Evolutionary conservation across 2,888 invertebrate genomes (phyloP), one percentile per base, ranked within the genome.

Genomic region (Stenodera caucasica): DNA sequence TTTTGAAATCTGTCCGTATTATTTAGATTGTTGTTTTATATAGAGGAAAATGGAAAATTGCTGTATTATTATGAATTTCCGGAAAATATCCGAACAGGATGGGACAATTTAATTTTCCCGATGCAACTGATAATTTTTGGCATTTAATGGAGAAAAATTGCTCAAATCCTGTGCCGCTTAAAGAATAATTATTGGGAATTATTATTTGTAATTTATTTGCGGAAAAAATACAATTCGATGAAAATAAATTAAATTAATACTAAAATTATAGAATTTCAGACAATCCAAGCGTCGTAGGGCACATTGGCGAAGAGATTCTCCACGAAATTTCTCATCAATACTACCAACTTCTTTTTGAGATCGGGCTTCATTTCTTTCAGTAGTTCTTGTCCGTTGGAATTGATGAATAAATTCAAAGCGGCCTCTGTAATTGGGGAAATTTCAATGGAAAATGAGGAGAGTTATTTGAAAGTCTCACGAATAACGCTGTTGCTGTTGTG

Each of bases 281-380:
- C 82, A 68, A 92, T 84, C 90, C 91, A 91, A 68, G 89, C 88
- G 70, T 92, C 90, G 71, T 91, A 87, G 0, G 93, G 92, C 65
- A 92, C 88, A 77, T 88, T 87, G 9, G 86, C 83, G 67, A 93
- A 90, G 55, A 93, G 81, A 67, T 87, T 87, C 71, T 90, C 89
- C 54, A 92, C 84, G 77, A 93, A 93, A 55, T 85, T 84, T 26
- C 87, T 85, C 86, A 92, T 90, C 66, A 91, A 88, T 67, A 85
- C 84, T 7, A 91, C 85, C 29, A 93, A 82, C 78, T 93, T 92
- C 64, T 85, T 84, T 74, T 91, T 88, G 58, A 93, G 82, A 72
- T 91, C 88, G 0, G 93, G 93, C 75, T 93, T 93, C 93, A 93
- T 93, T 81, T 93, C 93, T 74, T 90, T 91, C 50, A 93, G 80